Conservation (phyloP, 2,888 invertebrate genomes). For the Rhabditoides inermis region DNA sequence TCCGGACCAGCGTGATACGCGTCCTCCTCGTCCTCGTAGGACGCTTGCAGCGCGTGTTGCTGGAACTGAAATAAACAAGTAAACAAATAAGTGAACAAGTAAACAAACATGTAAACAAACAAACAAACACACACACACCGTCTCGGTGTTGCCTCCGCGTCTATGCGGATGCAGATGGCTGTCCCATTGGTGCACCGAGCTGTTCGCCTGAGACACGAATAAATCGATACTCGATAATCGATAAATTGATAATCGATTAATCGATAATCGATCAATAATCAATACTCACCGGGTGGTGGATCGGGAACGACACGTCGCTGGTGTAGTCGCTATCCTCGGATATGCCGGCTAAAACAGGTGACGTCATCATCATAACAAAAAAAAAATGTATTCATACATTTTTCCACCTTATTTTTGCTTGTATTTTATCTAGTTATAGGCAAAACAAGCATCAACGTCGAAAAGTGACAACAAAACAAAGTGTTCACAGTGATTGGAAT, state of each 20-base stretch:
- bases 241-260: neutral
- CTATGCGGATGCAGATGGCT: conserved; percentile 48
- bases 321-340: conserved; percentile 96
- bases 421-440: too few species aligned
- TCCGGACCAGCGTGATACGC: conserved; percentile 23
- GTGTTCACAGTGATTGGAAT: too few species aligned
- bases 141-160: too few species aligned
- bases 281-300: conserved; percentile 24
- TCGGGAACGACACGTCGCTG: conserved; percentile 84
- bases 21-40: conserved; percentile 43
- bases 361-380: neutral
- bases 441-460: too few species aligned
- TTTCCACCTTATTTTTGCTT: neutral
- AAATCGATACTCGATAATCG: neutral
- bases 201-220: conserved; percentile 67
- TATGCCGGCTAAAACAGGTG: conserved; percentile 69
- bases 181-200: conserved; percentile 73
- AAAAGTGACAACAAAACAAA: too few species aligned
- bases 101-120: too few species aligned
- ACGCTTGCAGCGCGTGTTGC: conserved; percentile 31
- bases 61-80: conserved; percentile 5
- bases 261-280: neutral
- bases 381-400: conserved; percentile 1
- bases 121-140: too few species aligned
- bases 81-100: neutral